phyloP scores from a whole-genome alignment of 1,140 invertebrate genomes.

The Araneus ventricosus region DNA sequence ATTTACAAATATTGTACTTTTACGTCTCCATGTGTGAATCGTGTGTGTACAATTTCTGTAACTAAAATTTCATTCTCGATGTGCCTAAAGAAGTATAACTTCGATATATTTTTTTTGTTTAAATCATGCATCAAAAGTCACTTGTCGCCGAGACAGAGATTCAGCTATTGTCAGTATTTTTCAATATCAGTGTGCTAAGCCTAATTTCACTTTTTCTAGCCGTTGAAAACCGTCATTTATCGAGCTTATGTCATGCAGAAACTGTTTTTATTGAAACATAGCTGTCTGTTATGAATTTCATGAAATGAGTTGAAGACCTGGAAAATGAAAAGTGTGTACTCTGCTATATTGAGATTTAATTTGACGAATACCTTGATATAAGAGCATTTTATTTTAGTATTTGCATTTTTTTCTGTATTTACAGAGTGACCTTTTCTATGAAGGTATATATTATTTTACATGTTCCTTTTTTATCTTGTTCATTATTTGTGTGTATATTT shows the following conservation, averaged over 20 bases:
- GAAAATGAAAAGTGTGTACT: not conserved
- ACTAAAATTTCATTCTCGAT: no score
- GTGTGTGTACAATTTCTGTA: no score
- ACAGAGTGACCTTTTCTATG: slow-evolving; percentile 26
- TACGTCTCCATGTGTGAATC: no score
- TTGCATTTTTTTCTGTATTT: slow-evolving; percentile 66
- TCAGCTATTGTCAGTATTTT: slow-evolving; percentile 14
- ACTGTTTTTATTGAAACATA: no score
- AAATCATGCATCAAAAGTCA: not conserved
- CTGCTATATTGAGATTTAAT: not conserved
- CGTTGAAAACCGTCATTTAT: not conserved
- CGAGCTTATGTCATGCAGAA: slow-evolving; percentile 37
- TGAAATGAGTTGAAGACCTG: not conserved
- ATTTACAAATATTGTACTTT: no score
- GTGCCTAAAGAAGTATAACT: no score
- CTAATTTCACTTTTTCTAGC: not conserved
- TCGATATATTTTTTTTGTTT: no score
- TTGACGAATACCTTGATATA: slow-evolving; percentile 32
- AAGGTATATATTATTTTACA: slow-evolving; percentile 63
- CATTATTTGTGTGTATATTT: slow-evolving; percentile 51
- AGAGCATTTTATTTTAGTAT: slow-evolving; percentile 54
- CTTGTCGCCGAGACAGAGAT: slow-evolving; percentile 9
- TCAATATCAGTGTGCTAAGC: not conserved
- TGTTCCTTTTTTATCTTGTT: slow-evolving; percentile 33
- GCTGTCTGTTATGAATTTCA: not conserved